These are phyloP conservation scores for Oligia fasciuncula DNA, from an alignment of 2,888 invertebrate genomes.

Conservation along the genomic window DNA sequence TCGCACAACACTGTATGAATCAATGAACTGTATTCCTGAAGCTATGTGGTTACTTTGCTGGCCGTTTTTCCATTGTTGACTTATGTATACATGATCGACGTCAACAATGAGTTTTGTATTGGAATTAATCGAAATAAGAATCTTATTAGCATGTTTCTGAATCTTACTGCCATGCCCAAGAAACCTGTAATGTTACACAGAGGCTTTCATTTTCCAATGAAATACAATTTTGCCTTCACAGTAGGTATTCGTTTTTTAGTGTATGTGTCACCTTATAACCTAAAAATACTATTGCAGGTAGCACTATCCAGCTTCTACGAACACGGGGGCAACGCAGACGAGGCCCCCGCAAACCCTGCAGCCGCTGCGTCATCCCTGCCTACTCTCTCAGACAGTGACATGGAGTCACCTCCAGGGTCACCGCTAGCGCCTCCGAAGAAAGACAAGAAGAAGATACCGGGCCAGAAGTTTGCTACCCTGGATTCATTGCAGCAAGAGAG, in stretches of 20 bases:
- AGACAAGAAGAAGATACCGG: conserved; percentile 79
- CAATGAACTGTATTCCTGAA: not conserved
- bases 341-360: conserved; percentile 77
- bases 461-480: conserved; percentile 91
- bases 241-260: not conserved
- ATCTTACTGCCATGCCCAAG: not conserved
- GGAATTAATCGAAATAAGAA: conserved; percentile 1
- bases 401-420: conserved; percentile 83
- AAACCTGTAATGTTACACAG: not conserved
- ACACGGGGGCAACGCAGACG: conserved; percentile 91
- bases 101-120: conserved; percentile 3
- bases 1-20: not conserved
- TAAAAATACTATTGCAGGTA: conserved; percentile 85
- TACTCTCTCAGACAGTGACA: conserved; percentile 83
- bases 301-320: conserved; percentile 96
- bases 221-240: not conserved
- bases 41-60: conserved; percentile 28
- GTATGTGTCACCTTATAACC: not conserved
- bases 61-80: conserved; percentile 28
- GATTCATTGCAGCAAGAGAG: conserved; percentile 89
- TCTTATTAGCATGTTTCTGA: conserved; percentile 17
- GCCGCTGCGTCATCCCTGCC: conserved; percentile 73
- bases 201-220: not conserved
- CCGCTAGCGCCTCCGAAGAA: conserved; percentile 78
- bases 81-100: not conserved